Conservation (phyloP, 2,888 invertebrate species). For the Mythimna ferrago region DNA sequence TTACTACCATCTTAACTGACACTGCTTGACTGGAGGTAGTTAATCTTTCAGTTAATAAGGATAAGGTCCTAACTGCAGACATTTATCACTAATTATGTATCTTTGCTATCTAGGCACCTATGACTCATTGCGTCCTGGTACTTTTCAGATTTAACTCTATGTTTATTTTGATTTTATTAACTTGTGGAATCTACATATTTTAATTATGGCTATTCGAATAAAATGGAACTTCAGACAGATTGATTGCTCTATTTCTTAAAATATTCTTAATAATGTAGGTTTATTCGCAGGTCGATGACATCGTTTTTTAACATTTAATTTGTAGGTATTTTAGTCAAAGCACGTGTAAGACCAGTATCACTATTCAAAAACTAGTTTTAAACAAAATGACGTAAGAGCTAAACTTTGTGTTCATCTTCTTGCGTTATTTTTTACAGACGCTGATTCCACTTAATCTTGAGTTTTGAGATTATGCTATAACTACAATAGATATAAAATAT, state of each 20-base stretch:
- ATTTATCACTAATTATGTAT: conserved; percentile 43
- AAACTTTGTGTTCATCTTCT: neutral
- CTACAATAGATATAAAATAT: too few relatives aligned
- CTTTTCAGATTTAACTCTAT: neutral
- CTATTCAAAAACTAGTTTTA: neutral
- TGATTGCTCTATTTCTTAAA: neutral
- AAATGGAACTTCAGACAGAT: neutral
- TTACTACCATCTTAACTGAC: conserved; percentile 27
- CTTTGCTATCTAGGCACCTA: conserved; percentile 12
- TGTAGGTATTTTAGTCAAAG: neutral
- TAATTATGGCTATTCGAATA: neutral
- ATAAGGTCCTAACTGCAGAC: conserved; percentile 29
- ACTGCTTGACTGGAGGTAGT: conserved; percentile 33
- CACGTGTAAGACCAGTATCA: neutral
- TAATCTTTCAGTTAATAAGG: conserved; percentile 43
- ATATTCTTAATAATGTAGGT: neutral
- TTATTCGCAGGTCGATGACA: neutral
- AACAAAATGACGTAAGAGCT: neutral
- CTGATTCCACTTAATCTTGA: neutral
- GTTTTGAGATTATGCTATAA: neutral
- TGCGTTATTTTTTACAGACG: neutral
- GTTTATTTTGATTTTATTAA: neutral
- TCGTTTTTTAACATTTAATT: neutral
- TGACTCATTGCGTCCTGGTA: neutral
- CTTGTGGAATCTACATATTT: neutral